Conservation (phyloP, 2,797 vertebrate species). For the Pempheris klunzingeri region DNA sequence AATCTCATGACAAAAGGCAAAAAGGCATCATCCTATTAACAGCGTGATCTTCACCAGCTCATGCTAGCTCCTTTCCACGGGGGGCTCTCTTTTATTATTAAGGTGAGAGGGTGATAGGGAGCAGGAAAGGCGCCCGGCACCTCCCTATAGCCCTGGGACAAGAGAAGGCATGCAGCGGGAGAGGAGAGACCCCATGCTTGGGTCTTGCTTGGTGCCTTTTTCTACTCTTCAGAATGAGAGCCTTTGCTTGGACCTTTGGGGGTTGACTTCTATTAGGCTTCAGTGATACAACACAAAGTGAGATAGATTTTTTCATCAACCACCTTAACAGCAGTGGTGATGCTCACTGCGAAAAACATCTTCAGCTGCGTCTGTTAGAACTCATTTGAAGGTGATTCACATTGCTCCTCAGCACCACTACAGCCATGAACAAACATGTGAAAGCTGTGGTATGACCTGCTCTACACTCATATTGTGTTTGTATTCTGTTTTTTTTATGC, state of each 20-base stretch:
- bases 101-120: conserved; percentile 81
- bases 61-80: conserved; percentile 95
- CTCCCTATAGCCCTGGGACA: conserved; percentile 74
- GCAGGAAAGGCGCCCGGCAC: conserved; percentile 41
- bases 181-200: conserved; percentile 77
- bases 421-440: background rate
- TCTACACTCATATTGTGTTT: background rate
- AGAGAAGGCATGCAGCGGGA: conserved; percentile 63
- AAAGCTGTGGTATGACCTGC: background rate
- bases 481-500: too few relatives aligned
- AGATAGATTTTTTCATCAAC: conserved; percentile 59
- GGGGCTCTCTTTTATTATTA: conserved; percentile 89
- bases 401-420: conserved; percentile 3
- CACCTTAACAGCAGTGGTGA: conserved; percentile 42
- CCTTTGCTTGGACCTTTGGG: conserved; percentile 86
- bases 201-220: conserved; percentile 59
- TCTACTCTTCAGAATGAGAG: conserved; percentile 55
- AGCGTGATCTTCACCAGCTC: conserved; percentile 96
- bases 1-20: conserved; percentile 99
- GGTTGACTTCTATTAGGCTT: conserved; percentile 79
- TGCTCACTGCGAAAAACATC: conserved; percentile 56
- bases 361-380: conserved; percentile 26
- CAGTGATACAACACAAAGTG: conserved; percentile 58
- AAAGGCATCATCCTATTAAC: conserved; percentile 99
- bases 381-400: conserved; percentile 25